These are phyloP conservation scores for Sebastes diaconus DNA, from an alignment of 2,797 vertebrate genomes.

Conservation along the genomic window DNA sequence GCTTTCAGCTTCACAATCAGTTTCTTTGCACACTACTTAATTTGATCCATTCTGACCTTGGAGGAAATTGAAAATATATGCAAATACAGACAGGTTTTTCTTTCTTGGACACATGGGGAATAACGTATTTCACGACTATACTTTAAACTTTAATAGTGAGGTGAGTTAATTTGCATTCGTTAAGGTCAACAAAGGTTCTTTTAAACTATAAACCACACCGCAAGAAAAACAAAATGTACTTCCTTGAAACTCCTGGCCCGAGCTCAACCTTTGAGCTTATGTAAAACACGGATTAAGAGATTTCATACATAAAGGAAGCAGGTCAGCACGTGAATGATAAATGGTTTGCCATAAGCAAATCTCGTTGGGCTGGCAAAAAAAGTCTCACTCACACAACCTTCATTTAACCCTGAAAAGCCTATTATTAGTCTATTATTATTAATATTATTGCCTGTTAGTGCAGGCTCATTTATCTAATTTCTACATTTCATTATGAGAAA, in stretches of 20 bases:
- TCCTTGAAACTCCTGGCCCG: background rate
- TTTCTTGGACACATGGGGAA: background rate
- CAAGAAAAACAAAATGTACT: background rate
- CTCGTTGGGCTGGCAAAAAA: background rate
- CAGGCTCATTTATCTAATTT: background rate
- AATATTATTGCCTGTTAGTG: background rate
- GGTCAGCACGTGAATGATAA: background rate
- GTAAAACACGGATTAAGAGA: background rate
- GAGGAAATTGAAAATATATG: background rate
- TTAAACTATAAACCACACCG: background rate
- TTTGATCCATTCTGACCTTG: background rate
- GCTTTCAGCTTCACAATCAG: no score
- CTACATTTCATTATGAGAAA: background rate
- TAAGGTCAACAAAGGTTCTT: background rate
- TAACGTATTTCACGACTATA: background rate
- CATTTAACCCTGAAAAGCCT: background rate
- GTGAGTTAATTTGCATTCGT: background rate
- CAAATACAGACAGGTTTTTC: background rate
- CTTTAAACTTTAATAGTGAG: no score
- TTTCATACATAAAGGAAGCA: conserved; percentile 2
- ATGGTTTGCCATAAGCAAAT: background rate
- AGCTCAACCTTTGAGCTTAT: background rate
- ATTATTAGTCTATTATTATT: background rate
- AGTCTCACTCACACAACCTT: background rate
- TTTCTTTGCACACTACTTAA: background rate